Conservation (phyloP, 2,113 vertebrate genomes). For the Hystrix brachyura region DNA sequence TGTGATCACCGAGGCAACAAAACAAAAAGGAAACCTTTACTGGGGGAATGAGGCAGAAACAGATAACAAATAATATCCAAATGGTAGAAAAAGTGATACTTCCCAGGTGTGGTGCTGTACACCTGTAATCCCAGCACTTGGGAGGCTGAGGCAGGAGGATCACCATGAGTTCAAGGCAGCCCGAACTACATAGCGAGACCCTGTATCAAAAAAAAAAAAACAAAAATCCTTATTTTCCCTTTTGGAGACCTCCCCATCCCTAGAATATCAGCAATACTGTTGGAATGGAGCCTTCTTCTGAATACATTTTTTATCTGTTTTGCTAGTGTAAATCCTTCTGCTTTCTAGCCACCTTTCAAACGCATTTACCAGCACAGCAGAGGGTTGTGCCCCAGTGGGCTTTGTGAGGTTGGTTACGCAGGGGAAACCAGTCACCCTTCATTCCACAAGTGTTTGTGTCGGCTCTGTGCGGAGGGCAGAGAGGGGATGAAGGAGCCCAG, state of each 20-base stretch:
- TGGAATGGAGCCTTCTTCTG: not conserved
- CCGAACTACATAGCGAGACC: not conserved
- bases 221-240: not conserved
- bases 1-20: not conserved
- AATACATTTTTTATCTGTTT: slow-evolving; percentile 17
- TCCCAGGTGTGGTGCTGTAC: not conserved
- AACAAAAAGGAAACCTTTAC: not conserved
- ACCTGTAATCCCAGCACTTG: not conserved
- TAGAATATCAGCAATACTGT: not conserved
- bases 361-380: not conserved
- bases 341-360: not conserved
- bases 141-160: not conserved
- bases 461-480: not conserved
- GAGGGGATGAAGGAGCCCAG: not conserved
- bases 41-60: not conserved
- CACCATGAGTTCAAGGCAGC: not conserved
- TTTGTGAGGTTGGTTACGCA: not conserved
- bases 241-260: not conserved
- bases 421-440: not conserved
- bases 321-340: not conserved
- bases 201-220: not conserved
- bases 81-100: not conserved
- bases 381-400: not conserved
- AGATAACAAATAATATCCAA: not conserved
- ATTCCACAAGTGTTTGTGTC: slow-evolving; percentile 46